Evolutionary conservation across 2,888 invertebrate species (phyloP), one percentile per base, ranked within the genome.

Genomic region (Dorcus hopei): DNA sequence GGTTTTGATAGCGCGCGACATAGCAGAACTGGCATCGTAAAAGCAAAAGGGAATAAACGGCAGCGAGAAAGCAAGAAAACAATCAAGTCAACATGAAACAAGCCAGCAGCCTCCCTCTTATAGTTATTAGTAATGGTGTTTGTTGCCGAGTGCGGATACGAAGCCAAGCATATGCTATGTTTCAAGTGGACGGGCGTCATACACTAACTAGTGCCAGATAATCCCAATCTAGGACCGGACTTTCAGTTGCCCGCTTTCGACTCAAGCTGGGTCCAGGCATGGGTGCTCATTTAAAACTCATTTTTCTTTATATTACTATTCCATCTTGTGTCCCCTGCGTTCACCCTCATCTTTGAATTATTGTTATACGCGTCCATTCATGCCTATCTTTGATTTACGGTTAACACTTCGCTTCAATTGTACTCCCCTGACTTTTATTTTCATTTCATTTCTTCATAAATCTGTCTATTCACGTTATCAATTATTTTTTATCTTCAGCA

Each of bases 271-370:
- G 47, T 54, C 54, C 47, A 45, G 19, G 54, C 48, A 54, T 54
- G 54, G 54, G 54, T 47, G 54, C 54, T 19, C 48, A 54, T 54
- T 54, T 54, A 54, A 54, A 54, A 54, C 14, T 33, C 48, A 54
- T 48, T 48, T 54, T 38, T 54, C 47, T 54, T 54, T 48, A 39
- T 54, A 48, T 42, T 53, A 45, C 47, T 39, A 47, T 39, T 33
- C 45, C 45, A 48, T 54, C 9, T 48, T 48, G 23, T 16, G 53
- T 38, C 42, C 42, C 42, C 16, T 42, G 42, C 23, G 16, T 54
- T 38, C 38, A 48, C 54, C 54, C 54, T 47, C 45, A 47, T 54
- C 38, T 45, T 45, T 45, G 45, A 45, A 45, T 45, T 45, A 45
- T 45, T 11, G n/a, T 45, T 45, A 45, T 23, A 45, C 23, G n/a